Base-by-base conservation (phyloP, 37 sponge, comb jelly and placozoan genomes). In the Geodia barretti region DNA sequence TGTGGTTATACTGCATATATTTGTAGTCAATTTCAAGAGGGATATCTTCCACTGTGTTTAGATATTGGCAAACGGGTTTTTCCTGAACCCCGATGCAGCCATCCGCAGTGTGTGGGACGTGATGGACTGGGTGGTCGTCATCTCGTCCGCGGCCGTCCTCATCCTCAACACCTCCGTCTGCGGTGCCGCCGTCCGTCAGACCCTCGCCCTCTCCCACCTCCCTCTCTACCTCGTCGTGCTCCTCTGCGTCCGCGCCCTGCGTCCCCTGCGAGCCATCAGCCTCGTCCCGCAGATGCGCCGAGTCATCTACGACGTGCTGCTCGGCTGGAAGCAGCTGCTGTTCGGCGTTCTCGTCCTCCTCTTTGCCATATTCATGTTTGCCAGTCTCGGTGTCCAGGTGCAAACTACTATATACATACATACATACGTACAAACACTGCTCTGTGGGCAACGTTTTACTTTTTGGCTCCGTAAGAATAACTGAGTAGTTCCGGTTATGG, bases 71-170 rank as follows among this genome's bases (percentile, higher is more conserved):
- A 77, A 85, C 76, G 93, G 93, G 19, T 36, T 88, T 33, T 78
- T 92, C 42, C 68, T 84, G 67, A 88, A 85, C 73, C 93, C 93
- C 0, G 41, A 85, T 81, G 89, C 86, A 24, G 89, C 86, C 75
- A 84, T 92, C 30, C 70, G 70, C 23, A 77, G 80, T 70, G 20
- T 85, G 36, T 85, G 78, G 77, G 93, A 86, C 64, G 63, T 88
- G 30, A 17, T 92, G 58, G 89, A 88, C 67, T 92, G 92, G 92
- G 2, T 92, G n/a, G 74, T 92, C 0, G 77, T 87, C 23, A 1
- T 92, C 20, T 74, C 75, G 30, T 83, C 90, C 7, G 28, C 70
- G 1, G 58, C 64, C 40, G 66, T 79, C 21, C 40, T 80, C 58
- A 33, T 84, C 14, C 37, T 59, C 23, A 35, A 78, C 42, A 29